Base-by-base conservation (phyloP, 1,140 invertebrate species). In the Aphelinus certus region DNA sequence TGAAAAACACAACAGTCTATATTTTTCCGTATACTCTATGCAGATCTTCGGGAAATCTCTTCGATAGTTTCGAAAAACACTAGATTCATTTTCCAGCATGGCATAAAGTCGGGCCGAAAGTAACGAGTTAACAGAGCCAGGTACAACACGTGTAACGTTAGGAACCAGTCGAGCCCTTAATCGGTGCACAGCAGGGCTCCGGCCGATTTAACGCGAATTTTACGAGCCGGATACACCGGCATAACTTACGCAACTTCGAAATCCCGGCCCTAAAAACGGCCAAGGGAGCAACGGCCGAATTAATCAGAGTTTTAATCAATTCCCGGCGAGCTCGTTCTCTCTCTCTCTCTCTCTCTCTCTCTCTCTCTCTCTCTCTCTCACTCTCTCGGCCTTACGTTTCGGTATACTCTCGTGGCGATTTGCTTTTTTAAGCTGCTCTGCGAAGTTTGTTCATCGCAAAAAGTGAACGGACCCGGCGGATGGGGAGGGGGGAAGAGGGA, bases 281-380 rank as follows among this genome's bases (percentile, higher is more conserved):
- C 60, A 42, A 47, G 3, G 7, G 3, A 60, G n/a, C 58, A 9
- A 51, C 61, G 42, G 63, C 66, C 57, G 76, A 80, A 77, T 79
- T 77, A 77, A 78, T 77, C 78, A 73, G 68, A 76, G 73, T 78
- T 79, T 79, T 79, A 78, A 79, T 79, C 76, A 79, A 80, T 79
- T 77, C 72, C 68, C 64, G 51, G 9, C 9, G 51, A 53, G 51
- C 51, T 53, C 51, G 51, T 53, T 53, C 4, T 53, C 4, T 53
- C 51, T 0, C 9, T 53, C 4, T 53, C 26, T 26, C 26, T 26
- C 26, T 26, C 26, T 26, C 26, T 26, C 26, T 26, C 26, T 26
- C 26, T 26, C 26, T 26, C 26, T 26, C 26, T 26, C 26, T 26
- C 26, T 26, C 26, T 26, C 26, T 26, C 26, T 26, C 26, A 0